Percentiles rank a stretch among this genome's conserved stretches.
Conservation (phyloP, 1,140 invertebrate genomes). For the Listronotus bonariensis region DNA sequence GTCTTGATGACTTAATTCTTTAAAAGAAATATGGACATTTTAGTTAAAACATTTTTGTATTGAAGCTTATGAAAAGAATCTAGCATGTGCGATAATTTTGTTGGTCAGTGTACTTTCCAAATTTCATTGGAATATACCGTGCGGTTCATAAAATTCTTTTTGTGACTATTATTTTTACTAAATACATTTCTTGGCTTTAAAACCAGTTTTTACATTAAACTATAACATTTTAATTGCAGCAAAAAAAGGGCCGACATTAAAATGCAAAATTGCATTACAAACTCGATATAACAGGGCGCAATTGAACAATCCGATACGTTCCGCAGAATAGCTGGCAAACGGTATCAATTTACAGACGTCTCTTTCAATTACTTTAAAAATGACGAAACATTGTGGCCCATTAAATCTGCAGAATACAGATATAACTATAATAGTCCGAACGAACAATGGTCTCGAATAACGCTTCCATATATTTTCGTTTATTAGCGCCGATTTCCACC, state of each 20-base stretch:
- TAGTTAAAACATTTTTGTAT: too few relatives aligned
- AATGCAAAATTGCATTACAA: constrained; percentile 31
- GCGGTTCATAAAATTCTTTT: not conserved
- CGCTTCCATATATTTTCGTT: constrained; percentile 53
- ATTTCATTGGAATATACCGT: not conserved
- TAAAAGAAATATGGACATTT: too few relatives aligned
- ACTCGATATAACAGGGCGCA: constrained; percentile 24
- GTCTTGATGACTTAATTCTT: too few relatives aligned
- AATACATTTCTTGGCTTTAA: too few relatives aligned
- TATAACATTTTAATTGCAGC: constrained; percentile 1
- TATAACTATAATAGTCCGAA: constrained; percentile 48
- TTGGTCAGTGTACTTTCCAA: too few relatives aligned
- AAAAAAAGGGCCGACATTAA: constrained; percentile 2
- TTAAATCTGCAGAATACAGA: constrained; percentile 50
- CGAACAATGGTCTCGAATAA: constrained; percentile 48
- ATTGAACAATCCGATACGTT: constrained; percentile 37
- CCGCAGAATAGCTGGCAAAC: constrained; percentile 39
- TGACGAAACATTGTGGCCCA: constrained; percentile 46
- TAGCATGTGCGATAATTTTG: too few relatives aligned
- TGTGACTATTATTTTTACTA: too few relatives aligned
- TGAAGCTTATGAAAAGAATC: too few relatives aligned
- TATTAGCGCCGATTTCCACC: constrained; percentile 54
- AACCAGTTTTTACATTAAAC: not conserved
- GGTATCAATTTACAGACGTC: constrained; percentile 46
- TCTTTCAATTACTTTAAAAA: constrained; percentile 46